Percentiles rank a stretch among this genome's conserved stretches.
These are phyloP conservation scores for Nebria ingens DNA, from an alignment of 1,140 invertebrate species.

Conservation along the genomic window DNA sequence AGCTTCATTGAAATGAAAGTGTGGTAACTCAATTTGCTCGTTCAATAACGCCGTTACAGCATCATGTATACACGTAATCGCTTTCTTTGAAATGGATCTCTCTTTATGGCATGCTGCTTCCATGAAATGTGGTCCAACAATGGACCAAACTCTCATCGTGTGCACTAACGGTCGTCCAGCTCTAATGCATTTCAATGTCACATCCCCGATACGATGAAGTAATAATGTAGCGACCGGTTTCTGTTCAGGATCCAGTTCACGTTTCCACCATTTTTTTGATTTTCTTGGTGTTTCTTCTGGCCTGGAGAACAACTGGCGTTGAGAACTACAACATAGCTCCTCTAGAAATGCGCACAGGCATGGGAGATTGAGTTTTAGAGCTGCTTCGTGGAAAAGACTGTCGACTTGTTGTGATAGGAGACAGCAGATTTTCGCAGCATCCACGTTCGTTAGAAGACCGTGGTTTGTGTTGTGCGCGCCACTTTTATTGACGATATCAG, in stretches of 20 bases:
- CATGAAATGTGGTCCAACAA: slow-evolving; percentile 83
- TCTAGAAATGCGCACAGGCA: slow-evolving; percentile 71
- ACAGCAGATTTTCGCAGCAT: slow-evolving; percentile 78
- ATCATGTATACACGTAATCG: slow-evolving; percentile 88
- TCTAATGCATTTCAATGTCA: slow-evolving; percentile 74
- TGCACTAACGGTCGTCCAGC: slow-evolving; percentile 81
- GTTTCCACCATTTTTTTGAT: slow-evolving; percentile 43
- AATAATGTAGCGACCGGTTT: slow-evolving; percentile 45
- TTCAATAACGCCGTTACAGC: slow-evolving; percentile 80
- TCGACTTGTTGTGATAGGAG: slow-evolving; percentile 78
- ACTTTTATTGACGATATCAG: slow-evolving; percentile 55
- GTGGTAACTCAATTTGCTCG: slow-evolving; percentile 76
- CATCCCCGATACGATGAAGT: slow-evolving; percentile 72
- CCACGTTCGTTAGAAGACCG: slow-evolving; percentile 61
- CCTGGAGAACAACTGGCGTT: slow-evolving; percentile 24
- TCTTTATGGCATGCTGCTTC: slow-evolving; percentile 90
- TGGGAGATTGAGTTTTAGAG: slow-evolving; percentile 73
- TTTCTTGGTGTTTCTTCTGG: slow-evolving; percentile 28
- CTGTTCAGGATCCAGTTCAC: slow-evolving; percentile 35
- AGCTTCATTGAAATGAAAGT: slow-evolving; percentile 93
- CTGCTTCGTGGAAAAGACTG: slow-evolving; percentile 73
- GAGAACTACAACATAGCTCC: slow-evolving; percentile 48
- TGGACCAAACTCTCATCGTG: slow-evolving; percentile 82
- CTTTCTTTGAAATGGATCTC: slow-evolving; percentile 76
- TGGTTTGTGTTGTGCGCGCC: slow-evolving; percentile 42